Conservation (phyloP, 2,113 vertebrate species). For the Danio rerio region DNA sequence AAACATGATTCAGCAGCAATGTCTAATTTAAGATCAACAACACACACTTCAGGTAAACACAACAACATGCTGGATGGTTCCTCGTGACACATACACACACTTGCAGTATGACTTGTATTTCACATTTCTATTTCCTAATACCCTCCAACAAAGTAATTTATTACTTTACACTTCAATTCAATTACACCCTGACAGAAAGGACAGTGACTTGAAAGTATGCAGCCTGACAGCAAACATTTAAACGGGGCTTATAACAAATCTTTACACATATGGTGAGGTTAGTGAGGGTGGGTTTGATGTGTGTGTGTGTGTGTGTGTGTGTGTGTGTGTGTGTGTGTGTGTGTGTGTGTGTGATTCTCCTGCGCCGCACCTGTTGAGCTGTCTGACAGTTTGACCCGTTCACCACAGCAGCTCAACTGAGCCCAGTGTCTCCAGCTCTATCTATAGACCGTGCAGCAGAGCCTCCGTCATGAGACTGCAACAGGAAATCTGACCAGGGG, state of each 20-base stretch:
- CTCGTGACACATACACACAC: neutral
- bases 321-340: slow-evolving; percentile 36
- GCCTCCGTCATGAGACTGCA: slow-evolving; percentile 58
- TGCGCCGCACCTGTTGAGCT: slow-evolving; percentile 72
- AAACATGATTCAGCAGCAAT: slow-evolving; percentile 48
- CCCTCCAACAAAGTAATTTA: neutral
- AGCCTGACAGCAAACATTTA: slow-evolving; percentile 6
- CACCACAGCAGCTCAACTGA: slow-evolving; percentile 75
- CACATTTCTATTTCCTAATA: neutral
- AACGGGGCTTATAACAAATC: slow-evolving; percentile 1
- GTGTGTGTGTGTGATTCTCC: slow-evolving; percentile 44
- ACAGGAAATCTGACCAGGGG: slow-evolving; percentile 68
- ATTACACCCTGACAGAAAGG: neutral
- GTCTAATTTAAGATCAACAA: slow-evolving; percentile 60
- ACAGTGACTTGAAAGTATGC: slow-evolving; percentile 17
- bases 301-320: slow-evolving; percentile 39
- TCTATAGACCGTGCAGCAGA: slow-evolving; percentile 72
- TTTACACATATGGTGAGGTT: slow-evolving; percentile 8
- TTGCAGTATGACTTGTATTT: neutral
- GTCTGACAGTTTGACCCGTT: slow-evolving; percentile 72
- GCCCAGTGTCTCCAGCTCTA: slow-evolving; percentile 74
- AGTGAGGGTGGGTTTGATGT: neutral
- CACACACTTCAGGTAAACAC: neutral
- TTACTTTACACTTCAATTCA: neutral
- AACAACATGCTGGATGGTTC: neutral